Base-by-base conservation (phyloP, 2,113 vertebrate species). In the Albula glossodonta region DNA sequence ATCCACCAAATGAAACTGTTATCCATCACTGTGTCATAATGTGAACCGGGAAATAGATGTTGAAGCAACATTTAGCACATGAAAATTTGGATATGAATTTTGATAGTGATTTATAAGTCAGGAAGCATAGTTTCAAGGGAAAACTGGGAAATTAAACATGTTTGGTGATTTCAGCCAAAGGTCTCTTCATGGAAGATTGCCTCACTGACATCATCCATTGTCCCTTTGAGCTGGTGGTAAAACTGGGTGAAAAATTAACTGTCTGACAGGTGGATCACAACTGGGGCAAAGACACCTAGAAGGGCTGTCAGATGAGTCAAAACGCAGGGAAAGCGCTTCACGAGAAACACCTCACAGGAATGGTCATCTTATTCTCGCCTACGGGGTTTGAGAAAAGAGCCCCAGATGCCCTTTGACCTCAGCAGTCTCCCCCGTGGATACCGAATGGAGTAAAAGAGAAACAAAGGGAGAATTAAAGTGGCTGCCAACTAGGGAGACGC, bases 401-500 rank as follows among this genome's bases (percentile, higher is more conserved):
- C 1, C 25, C n/a, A 22, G 1, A 10, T n/a, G 70, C 70, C n/a
- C 70, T 74, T 74, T 74, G 22, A 74, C 70, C 22, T 74, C 19
- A 48, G 78, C 9, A 51, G 74, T 79, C 74, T 5, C 19, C 22
- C 52, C n/a, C 22, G 41, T 41, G n/a, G 78, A 80, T 19, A 6
- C 31, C 49, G 12, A n/a, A 50, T 13, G 6, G 50, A 52, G 51
- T 8, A 56, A 51, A 48, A 87, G 78, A 82, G 66, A 22, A 25
- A 25, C 25, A 41, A 41, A 63, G 13, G 31, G 31, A 41, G 31
- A 51, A 19, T 84, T 52, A 80, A 41, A 84, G 77, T 60, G 52
- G 49, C 53, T 41, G 12, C 31, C 11, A 19, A 15, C 78, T 57
- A 12, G 78, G 49, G 74, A 86, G 80, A 88, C 87, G 85, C 87